A percentile compares a stretch with the other conserved stretches of the same genome.
phyloP scores from a whole-genome alignment of 2,113 vertebrate genomes.

The Charina bottae region DNA sequence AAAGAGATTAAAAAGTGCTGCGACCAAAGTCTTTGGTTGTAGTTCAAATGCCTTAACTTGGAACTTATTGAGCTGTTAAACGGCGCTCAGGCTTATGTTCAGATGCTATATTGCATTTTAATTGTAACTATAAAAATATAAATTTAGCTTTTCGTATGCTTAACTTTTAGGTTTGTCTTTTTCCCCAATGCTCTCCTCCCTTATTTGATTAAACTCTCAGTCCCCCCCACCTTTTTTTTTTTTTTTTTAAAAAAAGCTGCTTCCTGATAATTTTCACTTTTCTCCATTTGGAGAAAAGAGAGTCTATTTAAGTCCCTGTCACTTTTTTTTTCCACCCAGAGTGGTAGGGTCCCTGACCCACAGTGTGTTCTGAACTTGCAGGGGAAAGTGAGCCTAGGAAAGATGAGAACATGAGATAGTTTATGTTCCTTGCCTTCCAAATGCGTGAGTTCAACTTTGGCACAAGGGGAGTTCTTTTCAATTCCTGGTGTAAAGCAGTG shows the following conservation, averaged over 20 bases:
- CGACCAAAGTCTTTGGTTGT: constrained; percentile 77
- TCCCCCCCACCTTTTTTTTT: constrained; percentile 34
- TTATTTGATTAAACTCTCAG: constrained; percentile 60
- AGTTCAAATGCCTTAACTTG: constrained; percentile 74
- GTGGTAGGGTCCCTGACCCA: constrained; percentile 18
- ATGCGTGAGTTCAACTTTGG: constrained; percentile 1
- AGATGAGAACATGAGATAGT: background rate
- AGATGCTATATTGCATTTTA: constrained; percentile 58
- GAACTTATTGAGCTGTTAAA: constrained; percentile 60
- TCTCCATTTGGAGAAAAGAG: constrained; percentile 18
- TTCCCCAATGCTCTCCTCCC: constrained; percentile 26
- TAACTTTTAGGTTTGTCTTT: constrained; percentile 67
- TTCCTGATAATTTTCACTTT: constrained; percentile 43
- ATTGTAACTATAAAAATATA: constrained; percentile 34
- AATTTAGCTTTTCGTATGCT: constrained; percentile 60
- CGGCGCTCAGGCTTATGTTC: constrained; percentile 60
- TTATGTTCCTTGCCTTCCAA: constrained; percentile 3
- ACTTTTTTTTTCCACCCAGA: background rate
- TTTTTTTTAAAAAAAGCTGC: constrained; percentile 34
- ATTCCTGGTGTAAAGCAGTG: background rate
- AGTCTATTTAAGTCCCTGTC: constrained; percentile 4
- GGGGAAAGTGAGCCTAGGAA: no score
- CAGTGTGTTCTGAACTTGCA: background rate
- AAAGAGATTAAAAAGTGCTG: constrained; percentile 71
- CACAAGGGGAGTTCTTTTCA: background rate